Conservation (phyloP, 2,888 invertebrate species). For the Eupithecia subfuscata region DNA sequence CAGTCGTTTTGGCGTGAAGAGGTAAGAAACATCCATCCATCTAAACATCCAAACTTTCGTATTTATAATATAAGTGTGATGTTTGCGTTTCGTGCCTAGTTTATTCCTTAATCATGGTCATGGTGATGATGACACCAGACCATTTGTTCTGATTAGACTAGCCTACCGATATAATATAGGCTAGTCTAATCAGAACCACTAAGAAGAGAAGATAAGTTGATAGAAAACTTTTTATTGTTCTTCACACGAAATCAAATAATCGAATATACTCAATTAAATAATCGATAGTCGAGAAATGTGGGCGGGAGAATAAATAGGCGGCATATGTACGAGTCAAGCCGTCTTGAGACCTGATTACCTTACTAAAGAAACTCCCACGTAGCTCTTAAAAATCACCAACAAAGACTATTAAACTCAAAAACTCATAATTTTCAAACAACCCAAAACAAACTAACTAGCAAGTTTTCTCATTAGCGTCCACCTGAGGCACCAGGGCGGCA, state of each 20-base stretch:
- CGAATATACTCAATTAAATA: background rate
- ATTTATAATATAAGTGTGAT: no score
- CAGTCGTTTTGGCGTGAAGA: no score
- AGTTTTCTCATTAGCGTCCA: conserved; percentile 39
- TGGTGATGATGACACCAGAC: background rate
- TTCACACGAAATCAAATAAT: background rate
- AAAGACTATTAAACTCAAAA: background rate
- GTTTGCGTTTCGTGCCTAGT: background rate
- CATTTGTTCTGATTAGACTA: background rate
- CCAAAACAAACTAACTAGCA: conserved; percentile 27
- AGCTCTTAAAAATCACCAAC: background rate
- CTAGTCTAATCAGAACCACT: no score
- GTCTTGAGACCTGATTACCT: background rate
- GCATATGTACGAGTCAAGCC: background rate
- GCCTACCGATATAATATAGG: no score
- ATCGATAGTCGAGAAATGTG: background rate
- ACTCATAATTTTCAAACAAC: conserved; percentile 1
- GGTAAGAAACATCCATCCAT: no score
- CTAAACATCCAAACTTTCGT: no score
- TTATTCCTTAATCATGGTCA: background rate
- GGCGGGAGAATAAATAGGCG: background rate
- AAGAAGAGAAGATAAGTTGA: no score
- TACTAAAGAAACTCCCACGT: background rate
- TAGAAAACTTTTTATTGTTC: background rate
- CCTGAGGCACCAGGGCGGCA: conserved; percentile 39